Conservation (phyloP, 2,113 vertebrate genomes). For the Istiophorus platypterus region DNA sequence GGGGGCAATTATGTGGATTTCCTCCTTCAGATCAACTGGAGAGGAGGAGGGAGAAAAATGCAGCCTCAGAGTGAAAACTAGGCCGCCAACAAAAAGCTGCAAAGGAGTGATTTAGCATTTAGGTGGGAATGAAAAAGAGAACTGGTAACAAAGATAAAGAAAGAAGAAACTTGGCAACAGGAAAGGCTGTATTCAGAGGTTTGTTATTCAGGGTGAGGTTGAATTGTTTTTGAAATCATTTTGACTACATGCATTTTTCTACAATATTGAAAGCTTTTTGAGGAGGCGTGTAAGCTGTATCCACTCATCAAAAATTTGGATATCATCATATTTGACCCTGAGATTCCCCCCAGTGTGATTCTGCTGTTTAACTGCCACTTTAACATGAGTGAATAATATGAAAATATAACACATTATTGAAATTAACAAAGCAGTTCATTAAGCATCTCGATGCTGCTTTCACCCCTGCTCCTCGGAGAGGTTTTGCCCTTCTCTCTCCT, state of each 20-base stretch:
- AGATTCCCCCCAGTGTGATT: constrained; percentile 11
- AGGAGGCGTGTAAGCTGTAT: not conserved
- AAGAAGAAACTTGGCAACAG: constrained; percentile 9
- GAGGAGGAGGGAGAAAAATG: constrained; percentile 25
- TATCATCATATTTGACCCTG: constrained; percentile 14
- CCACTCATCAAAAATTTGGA: not conserved
- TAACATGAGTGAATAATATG: constrained; percentile 18
- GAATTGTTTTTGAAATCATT: not conserved
- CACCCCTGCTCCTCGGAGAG: constrained; percentile 38
- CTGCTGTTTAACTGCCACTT: not conserved
- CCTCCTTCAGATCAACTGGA: constrained; percentile 56
- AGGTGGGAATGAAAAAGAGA: constrained; percentile 44
- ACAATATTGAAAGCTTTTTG: not conserved
- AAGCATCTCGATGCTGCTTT: constrained; percentile 16
- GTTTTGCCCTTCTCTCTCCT: constrained; percentile 45
- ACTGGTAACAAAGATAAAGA: constrained; percentile 39
- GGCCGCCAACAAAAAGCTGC: constrained; percentile 46
- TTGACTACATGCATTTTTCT: not conserved
- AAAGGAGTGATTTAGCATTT: constrained; percentile 55
- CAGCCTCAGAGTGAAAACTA: constrained; percentile 53
- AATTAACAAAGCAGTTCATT: constrained; percentile 57
- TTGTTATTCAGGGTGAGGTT: constrained; percentile 16
- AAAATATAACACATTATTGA: constrained; percentile 33
- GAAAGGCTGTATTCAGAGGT: constrained; percentile 13
- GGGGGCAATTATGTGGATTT: constrained; percentile 80